Base-by-base conservation (phyloP, 2,888 invertebrate genomes). In the Meteorus cinctellus region DNA sequence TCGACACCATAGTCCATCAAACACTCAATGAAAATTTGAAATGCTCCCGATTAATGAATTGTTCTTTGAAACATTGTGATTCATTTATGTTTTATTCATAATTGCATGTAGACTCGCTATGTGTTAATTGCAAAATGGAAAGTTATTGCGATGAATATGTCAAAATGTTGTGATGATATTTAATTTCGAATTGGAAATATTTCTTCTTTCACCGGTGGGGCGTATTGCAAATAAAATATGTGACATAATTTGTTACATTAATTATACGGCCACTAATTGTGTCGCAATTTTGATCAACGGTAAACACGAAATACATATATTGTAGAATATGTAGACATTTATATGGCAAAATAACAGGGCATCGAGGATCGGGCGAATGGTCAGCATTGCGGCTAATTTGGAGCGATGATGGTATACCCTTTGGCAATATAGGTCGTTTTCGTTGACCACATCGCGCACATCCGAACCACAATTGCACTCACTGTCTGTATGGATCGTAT, bases 341-440 rank as follows among this genome's bases (percentile, higher is more conserved):
- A 55, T 8, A 19, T 55, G 19, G 55, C 10, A 24, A 19, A 55
- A 55, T 55, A 55, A 55, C 55, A 19, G 24, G 24, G 19, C 55
- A 55, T 19, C 19, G 8, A 19, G 19, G 19, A 19, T 19, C 19
- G 27, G 24, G 45, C 66, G 65, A 34, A 29, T 66, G 48, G 74
- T 67, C 60, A 74, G 68, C 68, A 67, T 45, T 74, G 74, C 41
- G 74, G 74, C 68, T 74, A 74, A 74, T 74, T 74, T 45, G 45
- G 41, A 55, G 55, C 59, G 27, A 67, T 74, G 74, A 74, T 67
- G 68, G 68, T 74, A 12, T 59, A 8, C 36, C 41, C 55, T 68
- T 67, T 67, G 66, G 66, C 19, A 45, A 74, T 67, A 68, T 67
- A 68, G 74, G 45, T 60, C 41, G 36, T 51, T 45, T 60, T 55